Evolutionary conservation across 53 echinoderm and acorn worm species (phyloP), one percentile per base, ranked within the genome.

Genomic region (Antedon mediterranea): DNA sequence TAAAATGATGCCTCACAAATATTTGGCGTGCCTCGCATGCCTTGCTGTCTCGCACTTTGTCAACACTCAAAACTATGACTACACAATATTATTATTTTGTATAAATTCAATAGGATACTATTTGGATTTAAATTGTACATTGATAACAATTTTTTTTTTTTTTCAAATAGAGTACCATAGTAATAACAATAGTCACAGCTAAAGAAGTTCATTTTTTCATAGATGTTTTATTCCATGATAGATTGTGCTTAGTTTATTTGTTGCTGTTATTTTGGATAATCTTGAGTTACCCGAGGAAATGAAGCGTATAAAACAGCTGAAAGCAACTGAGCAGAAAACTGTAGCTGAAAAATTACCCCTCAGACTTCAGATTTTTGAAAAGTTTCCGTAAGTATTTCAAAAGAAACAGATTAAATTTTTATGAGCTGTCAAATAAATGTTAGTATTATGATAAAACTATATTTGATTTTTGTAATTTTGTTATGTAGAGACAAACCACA

Each of bases 181-280:
- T n/a, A n/a, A n/a, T n/a, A n/a, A n/a, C n/a, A n/a, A n/a, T n/a
- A n/a, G n/a, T n/a, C n/a, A n/a, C n/a, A n/a, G n/a, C n/a, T n/a
- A n/a, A n/a, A n/a, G n/a, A n/a, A n/a, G n/a, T n/a, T n/a, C n/a
- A n/a, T n/a, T n/a, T n/a, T n/a, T n/a, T n/a, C n/a, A n/a, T n/a
- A n/a, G n/a, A n/a, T n/a, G n/a, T n/a, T 23, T 57, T 57, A 57
- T 11, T 23, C 57, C 23, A 26, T 18, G 57, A 57, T 57, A 94
- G 97, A 95, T 95, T 82, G 91, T 95, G 73, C 88, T 95, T 78
- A 91, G 91, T 78, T 85, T 95, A 85, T 95, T 95, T 76, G 97
- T 95, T 43, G 97, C 97, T 76, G 97, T 95, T 88, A 95, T 95
- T 82, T 77, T 95, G 88, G 97, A 95, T 79, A 95, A 95, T 87